Percentiles rank a stretch among this genome's conserved stretches.
Evolutionary conservation across 2,113 vertebrate species (phyloP).

Genomic region (Polypterus senegalus): DNA sequence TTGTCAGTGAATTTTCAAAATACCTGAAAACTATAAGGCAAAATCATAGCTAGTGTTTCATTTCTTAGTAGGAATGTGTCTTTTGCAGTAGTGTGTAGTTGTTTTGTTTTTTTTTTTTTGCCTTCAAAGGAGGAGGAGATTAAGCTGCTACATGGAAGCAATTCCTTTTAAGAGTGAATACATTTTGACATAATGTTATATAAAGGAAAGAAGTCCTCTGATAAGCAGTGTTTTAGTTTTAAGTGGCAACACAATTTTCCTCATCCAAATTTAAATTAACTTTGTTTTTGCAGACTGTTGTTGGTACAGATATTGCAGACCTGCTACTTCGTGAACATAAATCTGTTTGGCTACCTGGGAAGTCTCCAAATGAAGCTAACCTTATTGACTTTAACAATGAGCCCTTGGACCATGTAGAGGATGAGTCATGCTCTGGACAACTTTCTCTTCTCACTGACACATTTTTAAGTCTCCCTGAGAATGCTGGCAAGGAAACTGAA

Average conservation of each 20-base stretch:
- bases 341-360: constrained; percentile 88
- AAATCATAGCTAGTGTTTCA: too few species aligned
- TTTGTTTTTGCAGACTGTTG: constrained; percentile 63
- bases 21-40: too few species aligned
- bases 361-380: constrained; percentile 89
- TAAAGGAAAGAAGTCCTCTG: too few species aligned
- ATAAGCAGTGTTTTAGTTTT: too few species aligned
- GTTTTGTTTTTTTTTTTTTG: too few species aligned
- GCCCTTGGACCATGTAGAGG: constrained; percentile 65
- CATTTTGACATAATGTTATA: too few species aligned
- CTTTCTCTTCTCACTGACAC: constrained; percentile 79
- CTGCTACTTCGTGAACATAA: constrained; percentile 82
- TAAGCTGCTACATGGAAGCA: too few species aligned
- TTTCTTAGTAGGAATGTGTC: too few species aligned
- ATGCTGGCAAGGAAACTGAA: constrained; percentile 75
- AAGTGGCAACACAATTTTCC: neutral
- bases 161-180: too few species aligned
- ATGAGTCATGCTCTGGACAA: constrained; percentile 73
- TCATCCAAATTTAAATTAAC: neutral
- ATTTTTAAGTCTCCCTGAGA: constrained; percentile 46
- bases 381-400: constrained; percentile 92
- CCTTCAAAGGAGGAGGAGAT: too few species aligned
- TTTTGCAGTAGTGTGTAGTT: too few species aligned
- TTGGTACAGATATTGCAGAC: constrained; percentile 89
- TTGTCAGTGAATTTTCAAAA: too few species aligned